phyloP scores from a whole-genome alignment of 2,888 invertebrate genomes.

The Chelonus formosanus region DNA sequence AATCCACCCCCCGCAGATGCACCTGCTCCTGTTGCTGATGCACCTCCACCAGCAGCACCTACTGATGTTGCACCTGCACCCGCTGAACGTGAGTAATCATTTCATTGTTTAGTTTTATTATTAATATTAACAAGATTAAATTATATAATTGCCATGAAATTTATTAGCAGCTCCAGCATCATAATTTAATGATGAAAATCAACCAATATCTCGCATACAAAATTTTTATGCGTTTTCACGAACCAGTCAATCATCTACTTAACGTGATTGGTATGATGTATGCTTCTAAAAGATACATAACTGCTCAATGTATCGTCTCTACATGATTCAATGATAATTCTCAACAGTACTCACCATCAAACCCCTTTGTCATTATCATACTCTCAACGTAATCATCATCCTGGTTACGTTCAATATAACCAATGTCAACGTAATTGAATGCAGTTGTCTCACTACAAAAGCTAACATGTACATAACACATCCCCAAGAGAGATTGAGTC shows the following conservation, averaged over 20 bases:
- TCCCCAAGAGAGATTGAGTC: constrained; percentile 11
- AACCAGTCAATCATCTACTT: constrained; percentile 7
- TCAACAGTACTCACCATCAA: constrained; percentile 5
- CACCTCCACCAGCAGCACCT: constrained; percentile 46
- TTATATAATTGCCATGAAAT: neutral
- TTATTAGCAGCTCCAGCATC: constrained; percentile 57
- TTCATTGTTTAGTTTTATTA: constrained; percentile 4
- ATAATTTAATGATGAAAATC: constrained; percentile 48
- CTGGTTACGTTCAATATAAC: constrained; percentile 15
- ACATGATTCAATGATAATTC: constrained; percentile 21
- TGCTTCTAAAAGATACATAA: constrained; percentile 7
- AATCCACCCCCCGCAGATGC: too few relatives aligned
- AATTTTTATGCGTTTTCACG: neutral
- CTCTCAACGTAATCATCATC: constrained; percentile 27
- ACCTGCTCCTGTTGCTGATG: constrained; percentile 16
- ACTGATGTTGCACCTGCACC: constrained; percentile 43
- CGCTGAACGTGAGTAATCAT: constrained; percentile 45
- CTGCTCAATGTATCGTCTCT: neutral
- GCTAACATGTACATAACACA: constrained; percentile 10
- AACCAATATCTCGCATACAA: constrained; percentile 6
- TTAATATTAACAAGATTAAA: neutral
- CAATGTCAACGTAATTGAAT: constrained; percentile 8
- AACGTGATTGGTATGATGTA: constrained; percentile 23
- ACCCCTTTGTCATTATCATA: constrained; percentile 11
- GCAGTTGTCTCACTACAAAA: constrained; percentile 20